Evolutionary conservation across 2,888 invertebrate species (phyloP).

Genomic region (Heteromyza rotundicornis): DNA sequence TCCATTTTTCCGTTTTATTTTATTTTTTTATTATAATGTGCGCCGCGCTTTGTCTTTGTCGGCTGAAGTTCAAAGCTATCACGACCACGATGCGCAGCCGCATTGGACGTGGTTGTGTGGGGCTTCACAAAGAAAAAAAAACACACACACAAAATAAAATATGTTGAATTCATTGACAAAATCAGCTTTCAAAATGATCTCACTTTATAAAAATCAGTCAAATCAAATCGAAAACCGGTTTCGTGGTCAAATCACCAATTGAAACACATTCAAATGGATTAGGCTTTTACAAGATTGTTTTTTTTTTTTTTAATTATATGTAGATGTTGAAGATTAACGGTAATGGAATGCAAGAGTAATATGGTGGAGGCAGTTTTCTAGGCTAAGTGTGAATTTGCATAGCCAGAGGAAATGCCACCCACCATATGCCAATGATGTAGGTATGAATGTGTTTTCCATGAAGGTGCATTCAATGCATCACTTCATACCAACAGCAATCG

Average conservation of each 20-base stretch:
- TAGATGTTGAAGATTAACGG: no score
- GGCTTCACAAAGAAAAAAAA: constrained; percentile 35
- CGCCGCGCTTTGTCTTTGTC: constrained; percentile 34
- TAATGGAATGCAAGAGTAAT: neutral
- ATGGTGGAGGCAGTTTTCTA: no score
- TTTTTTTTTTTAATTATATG: constrained; percentile 16
- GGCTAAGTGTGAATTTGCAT: no score
- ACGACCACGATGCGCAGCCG: constrained; percentile 19
- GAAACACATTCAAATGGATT: constrained; percentile 3
- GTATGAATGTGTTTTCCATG: no score
- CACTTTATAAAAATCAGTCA: constrained; percentile 64
- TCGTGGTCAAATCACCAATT: constrained; percentile 57
- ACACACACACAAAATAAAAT: no score
- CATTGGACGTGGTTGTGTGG: neutral
- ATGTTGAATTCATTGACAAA: constrained; percentile 63
- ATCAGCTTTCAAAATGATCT: constrained; percentile 66
- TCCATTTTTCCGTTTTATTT: neutral
- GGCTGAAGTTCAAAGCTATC: constrained; percentile 55
- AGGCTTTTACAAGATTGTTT: neutral
- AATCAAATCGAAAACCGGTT: constrained; percentile 65
- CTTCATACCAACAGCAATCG: no score
- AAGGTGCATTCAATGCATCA: no score
- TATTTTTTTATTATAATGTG: constrained; percentile 1
- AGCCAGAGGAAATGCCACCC: no score
- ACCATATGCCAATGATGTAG: no score